Conservation (phyloP, 2,797 vertebrate genomes). For the Leptoclinus maculatus region DNA sequence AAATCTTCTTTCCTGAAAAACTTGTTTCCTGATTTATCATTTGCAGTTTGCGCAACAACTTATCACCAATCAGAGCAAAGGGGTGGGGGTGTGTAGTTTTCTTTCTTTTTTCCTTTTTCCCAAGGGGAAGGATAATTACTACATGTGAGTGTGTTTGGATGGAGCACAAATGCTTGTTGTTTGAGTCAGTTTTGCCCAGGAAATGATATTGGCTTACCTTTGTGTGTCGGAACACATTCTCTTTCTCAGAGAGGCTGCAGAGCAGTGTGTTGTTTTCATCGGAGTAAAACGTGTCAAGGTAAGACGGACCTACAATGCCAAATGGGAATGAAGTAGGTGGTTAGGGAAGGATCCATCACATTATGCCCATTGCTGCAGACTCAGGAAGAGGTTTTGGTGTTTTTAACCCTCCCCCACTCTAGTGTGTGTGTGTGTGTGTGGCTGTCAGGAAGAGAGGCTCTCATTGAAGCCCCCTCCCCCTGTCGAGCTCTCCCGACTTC, state of each 20-base stretch:
- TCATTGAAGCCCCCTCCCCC: slow-evolving; percentile 71
- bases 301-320: not conserved
- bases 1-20: slow-evolving; percentile 69
- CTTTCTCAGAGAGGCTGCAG: slow-evolving; percentile 27
- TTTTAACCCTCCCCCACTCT: slow-evolving; percentile 74
- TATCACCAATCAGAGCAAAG: slow-evolving; percentile 43
- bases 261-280: not conserved
- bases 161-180: slow-evolving; percentile 55
- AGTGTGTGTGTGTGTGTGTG: slow-evolving; percentile 21
- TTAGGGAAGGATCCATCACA: slow-evolving; percentile 60
- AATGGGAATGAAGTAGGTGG: slow-evolving; percentile 31
- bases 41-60: slow-evolving; percentile 62
- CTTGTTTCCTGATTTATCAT: slow-evolving; percentile 73
- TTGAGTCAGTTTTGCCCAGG: slow-evolving; percentile 54
- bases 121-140: slow-evolving; percentile 52
- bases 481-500: slow-evolving; percentile 59
- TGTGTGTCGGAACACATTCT: slow-evolving; percentile 27
- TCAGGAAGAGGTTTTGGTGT: slow-evolving; percentile 66
- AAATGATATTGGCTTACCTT: slow-evolving; percentile 48
- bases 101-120: slow-evolving; percentile 4
- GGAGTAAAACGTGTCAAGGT: slow-evolving; percentile 11
- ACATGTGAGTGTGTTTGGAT: slow-evolving; percentile 49
- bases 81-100: slow-evolving; percentile 33
- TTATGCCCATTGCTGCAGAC: slow-evolving; percentile 52
- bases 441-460: slow-evolving; percentile 71